Base-by-base conservation (phyloP, 2,797 vertebrate species). In the Clarias pachynema region DNA sequence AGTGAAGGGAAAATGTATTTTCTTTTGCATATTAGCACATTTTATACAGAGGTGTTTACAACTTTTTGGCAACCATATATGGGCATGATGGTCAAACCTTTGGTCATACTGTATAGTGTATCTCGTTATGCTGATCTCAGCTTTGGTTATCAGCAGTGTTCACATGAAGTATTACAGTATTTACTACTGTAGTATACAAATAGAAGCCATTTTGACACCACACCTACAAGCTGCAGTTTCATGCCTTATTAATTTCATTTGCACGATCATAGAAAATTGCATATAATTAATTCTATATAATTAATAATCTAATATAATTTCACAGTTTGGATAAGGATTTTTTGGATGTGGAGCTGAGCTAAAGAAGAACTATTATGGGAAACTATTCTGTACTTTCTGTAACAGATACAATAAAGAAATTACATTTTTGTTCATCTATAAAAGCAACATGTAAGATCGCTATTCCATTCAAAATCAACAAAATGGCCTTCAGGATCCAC, bases 361-460 rank as follows among this genome's bases (percentile, higher is more conserved):
- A 44, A 73, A 73, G 24, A 53, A 34, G 49, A 20, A 31, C 4
- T 29, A n/a, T 56, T 20, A 16, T 57, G 44, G n/a, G 22, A 77
- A 66, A 80, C 9, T 26, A 40, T 56, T 56, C 12, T 59, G 57
- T 14, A n/a, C 26, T 60, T 84, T 84, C 24, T 78, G 82, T 89
- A 89, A 89, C 86, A 86, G 86, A 81, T 68, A 57, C 26, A 80
- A 70, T 73, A 26, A 65, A 29, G 9, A 59, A 70, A 29, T 3
- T 66, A 79, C 34, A n/a, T 66, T 75, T 57, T 22, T 77, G 62
- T 53, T 65, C 12, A 37, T 63, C 49, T 22, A n/a, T 14, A n/a
- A 24, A 78, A 79, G 40, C 31, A 72, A 72, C 74, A 56, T 59
- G 62, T 12, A 77, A 49, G 56, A 81, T 18, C 44, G 0, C 8